Evolutionary conservation across 2,113 vertebrate species (phyloP).

Genomic region (Nerophis lumbriciformis): DNA sequence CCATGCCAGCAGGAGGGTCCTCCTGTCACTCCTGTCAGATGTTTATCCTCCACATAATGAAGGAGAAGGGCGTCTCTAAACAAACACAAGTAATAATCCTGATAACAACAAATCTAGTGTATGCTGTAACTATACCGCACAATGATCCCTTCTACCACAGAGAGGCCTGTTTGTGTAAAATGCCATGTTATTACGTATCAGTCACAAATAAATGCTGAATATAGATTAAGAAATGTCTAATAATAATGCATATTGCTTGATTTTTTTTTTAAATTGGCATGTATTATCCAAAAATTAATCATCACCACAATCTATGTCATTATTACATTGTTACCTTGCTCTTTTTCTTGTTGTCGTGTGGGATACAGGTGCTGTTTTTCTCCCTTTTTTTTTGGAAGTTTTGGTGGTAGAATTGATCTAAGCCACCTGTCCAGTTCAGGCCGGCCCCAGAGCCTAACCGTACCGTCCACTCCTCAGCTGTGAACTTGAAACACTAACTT

Average conservation of each 20-base stretch:
- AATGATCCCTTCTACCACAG: too few relatives aligned
- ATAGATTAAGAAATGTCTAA: too few relatives aligned
- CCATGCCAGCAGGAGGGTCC: slow-evolving; percentile 29
- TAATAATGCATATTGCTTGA: too few relatives aligned
- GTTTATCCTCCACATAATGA: too few relatives aligned
- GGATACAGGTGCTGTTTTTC: slow-evolving; percentile 21
- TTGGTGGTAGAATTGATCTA: slow-evolving; percentile 21
- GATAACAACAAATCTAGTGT: too few relatives aligned
- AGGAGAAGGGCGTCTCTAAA: slow-evolving; percentile 1
- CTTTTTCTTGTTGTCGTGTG: slow-evolving; percentile 7
- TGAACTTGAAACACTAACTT: slow-evolving; percentile 34
- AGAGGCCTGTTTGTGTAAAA: too few relatives aligned
- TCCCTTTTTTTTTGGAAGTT: slow-evolving; percentile 17
- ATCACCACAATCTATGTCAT: too few relatives aligned
- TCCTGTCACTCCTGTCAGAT: slow-evolving; percentile 18
- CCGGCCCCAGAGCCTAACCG: not conserved
- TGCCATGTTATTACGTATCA: too few relatives aligned
- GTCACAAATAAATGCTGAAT: too few relatives aligned
- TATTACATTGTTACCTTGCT: not conserved
- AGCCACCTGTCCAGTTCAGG: slow-evolving; percentile 10
- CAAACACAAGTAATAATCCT: not conserved
- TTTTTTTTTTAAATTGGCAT: too few relatives aligned
- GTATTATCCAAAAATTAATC: too few relatives aligned
- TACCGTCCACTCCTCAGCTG: slow-evolving; percentile 43
- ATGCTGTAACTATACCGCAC: too few relatives aligned